These are phyloP conservation scores for Ammospiza caudacuta DNA, from an alignment of 2,113 vertebrate genomes.

Conservation along the genomic window DNA sequence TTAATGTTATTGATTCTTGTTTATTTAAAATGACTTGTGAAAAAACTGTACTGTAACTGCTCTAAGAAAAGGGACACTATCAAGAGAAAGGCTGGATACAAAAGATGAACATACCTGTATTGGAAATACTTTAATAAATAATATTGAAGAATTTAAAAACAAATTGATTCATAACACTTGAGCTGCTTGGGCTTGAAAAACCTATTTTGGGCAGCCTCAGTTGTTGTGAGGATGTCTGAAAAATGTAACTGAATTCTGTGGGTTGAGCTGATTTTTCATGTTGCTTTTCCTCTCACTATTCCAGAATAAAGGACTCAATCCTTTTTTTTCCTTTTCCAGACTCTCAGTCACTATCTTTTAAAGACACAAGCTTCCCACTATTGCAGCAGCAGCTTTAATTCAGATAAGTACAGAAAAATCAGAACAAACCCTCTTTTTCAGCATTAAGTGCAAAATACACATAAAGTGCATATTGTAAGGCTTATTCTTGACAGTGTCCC, in stretches of 20 bases:
- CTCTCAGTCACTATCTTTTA: background rate
- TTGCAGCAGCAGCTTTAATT: background rate
- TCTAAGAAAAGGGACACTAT: slow-evolving; percentile 53
- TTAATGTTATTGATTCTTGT: slow-evolving; percentile 49
- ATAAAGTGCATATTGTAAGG: background rate
- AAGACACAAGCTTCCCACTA: background rate
- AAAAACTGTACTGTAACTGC: slow-evolving; percentile 53
- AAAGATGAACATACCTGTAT: background rate
- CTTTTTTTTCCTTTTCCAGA: background rate
- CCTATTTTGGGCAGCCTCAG: background rate
- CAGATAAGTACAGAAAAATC: background rate
- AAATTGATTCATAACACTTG: background rate
- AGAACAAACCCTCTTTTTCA: background rate
- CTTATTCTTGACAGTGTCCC: slow-evolving; percentile 52
- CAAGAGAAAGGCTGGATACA: slow-evolving; percentile 47
- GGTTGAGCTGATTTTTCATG: background rate
- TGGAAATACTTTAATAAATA: slow-evolving; percentile 33
- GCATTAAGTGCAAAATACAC: background rate
- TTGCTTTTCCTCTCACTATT: background rate
- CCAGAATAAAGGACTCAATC: background rate
- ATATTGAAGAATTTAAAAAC: background rate
- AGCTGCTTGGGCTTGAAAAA: background rate
- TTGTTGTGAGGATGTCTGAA: background rate
- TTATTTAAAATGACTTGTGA: slow-evolving; percentile 64
- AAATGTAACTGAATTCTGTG: background rate